Base-by-base conservation (phyloP, 2,797 vertebrate genomes). In the Diplodus sargus region DNA sequence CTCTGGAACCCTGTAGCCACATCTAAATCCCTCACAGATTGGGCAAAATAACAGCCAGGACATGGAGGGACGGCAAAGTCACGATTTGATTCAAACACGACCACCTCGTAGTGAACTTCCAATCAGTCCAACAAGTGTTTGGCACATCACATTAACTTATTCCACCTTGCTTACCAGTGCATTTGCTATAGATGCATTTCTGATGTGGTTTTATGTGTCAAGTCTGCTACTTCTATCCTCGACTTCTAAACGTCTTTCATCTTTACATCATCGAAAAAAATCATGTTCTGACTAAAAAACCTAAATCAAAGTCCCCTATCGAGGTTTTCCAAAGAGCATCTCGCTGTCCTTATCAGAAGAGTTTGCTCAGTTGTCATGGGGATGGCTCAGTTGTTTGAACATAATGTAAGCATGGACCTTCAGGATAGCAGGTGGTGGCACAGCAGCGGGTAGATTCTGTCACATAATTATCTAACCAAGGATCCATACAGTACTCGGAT, bases 21-120 rank as follows among this genome's bases (percentile, higher is more conserved):
- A 61, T 70, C 74, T 74, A 88, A 91, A 90, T 89, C 92, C 87
- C 68, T 74, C 60, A 83, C 85, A 92, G 88, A 83, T 63, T 72
- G 79, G 60, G 71, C n/a, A 65, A 52, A 74, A 81, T 43, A 71
- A 75, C 74, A 86, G 70, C 74, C 54, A 65, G 72, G 62, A 82
- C 14, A 18, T 42, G 52, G 25, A 56, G 64, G 22, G 59, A n/a
- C 0, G n/a, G 59, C 14, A n/a, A 74, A 84, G 78, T 79, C 81
- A 81, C 59, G 3, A 54, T 23, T 76, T 52, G 18, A 52, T 25
- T 71, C 57, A 47, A 74, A 48, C 58, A 77, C 2, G 22, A 60
- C 70, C 4, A 20, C 1, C 30, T 73, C 53, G 49, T 5, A 20
- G 30, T 65, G 9, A 68, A 79, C 49, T 74, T 76, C 49, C 45